Evolutionary conservation across 2,797 vertebrate species (phyloP), one percentile per base, ranked within the genome.

Genomic region (Chiloscyllium punctatum): DNA sequence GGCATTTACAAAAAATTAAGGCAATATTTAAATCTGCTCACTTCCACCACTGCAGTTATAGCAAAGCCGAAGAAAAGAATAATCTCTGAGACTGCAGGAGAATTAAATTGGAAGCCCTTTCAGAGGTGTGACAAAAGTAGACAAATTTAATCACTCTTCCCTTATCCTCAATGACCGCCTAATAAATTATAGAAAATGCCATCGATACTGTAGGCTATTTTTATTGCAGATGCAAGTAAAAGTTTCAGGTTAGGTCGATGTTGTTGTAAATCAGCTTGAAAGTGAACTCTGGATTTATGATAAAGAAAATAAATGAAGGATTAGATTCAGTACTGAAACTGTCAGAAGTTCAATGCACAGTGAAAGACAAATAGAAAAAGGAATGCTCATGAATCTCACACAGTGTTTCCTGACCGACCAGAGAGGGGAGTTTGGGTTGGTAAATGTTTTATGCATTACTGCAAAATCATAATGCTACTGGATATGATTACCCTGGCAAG

Each of bases 381-480:
- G 21, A 92, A 7, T 25, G 66, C 37, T 69, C 90, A 69, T 42
- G 66, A 92, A 92, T 69, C 66, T 69, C 57, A 92, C 62, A 92
- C 90, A n/a, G 66, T 7, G 9, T 8, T 42, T 21, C 90, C 62
- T 66, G 5, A 66, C 57, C 7, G 18, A n/a, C n/a, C 57, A 69
- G 66, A 69, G 4, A 69, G 62, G 90, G 42, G 62, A 92, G 23
- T 8, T 68, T 21, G n/a, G 37, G 90, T 37, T 37, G 21, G 90
- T 42, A 42, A 92, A 92, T 92, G 90, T 92, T 92, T n/a, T 69
- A 69, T 92, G 90, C 66, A 69, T 69, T 42, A 42, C n/a, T 92
- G 66, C 37, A 69, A 92, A 92, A 92, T 69, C 90, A 92, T 92
- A 69, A 25, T 92, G 90, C 90, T 92, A 92, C 90, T 92, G 90